Percentiles rank a stretch among this genome's conserved stretches.
Conservation (phyloP, 2,888 invertebrate species). For the Petrolisthes manimaculis region DNA sequence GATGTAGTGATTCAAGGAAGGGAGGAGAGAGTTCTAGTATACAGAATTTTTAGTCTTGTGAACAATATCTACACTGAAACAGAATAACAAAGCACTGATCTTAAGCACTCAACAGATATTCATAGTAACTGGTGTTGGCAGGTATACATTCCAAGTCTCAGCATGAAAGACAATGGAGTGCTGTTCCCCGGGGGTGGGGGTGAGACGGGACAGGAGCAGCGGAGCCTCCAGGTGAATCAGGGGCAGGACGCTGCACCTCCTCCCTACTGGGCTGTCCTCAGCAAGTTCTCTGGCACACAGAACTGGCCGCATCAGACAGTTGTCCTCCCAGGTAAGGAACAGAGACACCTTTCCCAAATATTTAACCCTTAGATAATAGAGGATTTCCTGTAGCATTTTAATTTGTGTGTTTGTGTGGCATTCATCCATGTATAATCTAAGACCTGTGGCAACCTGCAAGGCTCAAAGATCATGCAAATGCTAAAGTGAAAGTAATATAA, state of each 20-base stretch:
- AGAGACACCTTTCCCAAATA: too few species aligned
- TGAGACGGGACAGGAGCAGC: not conserved
- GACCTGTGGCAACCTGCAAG: too few species aligned
- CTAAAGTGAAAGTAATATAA: too few species aligned
- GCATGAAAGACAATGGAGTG: conserved; percentile 15
- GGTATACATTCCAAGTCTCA: conserved; percentile 49
- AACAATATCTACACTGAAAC: not conserved
- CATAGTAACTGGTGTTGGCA: not conserved
- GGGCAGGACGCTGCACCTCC: conserved; percentile 68
- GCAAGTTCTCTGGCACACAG: conserved; percentile 72
- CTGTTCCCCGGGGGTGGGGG: not conserved
- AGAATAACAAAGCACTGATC: not conserved
- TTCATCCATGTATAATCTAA: too few species aligned
- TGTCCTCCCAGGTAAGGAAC: conserved; percentile 73
- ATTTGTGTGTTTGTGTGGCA: too few species aligned
- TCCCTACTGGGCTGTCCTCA: conserved; percentile 72
- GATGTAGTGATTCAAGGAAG: too few species aligned
- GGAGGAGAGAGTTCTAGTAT: too few species aligned
- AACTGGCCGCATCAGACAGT: conserved; percentile 91
- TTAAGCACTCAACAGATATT: not conserved
- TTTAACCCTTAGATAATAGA: too few species aligned
- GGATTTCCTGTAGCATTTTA: too few species aligned
- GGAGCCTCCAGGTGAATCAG: not conserved
- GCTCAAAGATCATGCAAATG: too few species aligned
- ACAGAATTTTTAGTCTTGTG: too few species aligned